Evolutionary conservation across 2,797 vertebrate genomes (phyloP).

Genomic region (Benthosema pterotum): DNA sequence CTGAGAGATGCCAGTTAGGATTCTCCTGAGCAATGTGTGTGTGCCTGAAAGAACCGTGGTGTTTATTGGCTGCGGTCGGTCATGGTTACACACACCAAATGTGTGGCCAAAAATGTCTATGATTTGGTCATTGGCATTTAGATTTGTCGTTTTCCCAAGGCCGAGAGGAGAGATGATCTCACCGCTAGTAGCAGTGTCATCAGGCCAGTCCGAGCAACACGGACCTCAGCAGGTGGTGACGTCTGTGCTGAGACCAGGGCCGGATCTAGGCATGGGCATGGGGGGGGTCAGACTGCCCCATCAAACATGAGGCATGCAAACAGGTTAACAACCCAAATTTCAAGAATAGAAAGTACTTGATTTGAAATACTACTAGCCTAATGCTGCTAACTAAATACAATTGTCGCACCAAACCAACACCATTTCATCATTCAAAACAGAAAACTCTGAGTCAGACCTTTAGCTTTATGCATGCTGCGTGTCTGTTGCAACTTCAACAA

Average conservation of each 20-base stretch:
- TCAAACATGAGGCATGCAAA: no score
- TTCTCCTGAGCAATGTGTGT: slow-evolving; percentile 3
- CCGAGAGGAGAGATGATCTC: slow-evolving; percentile 24
- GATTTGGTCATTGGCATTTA: slow-evolving; percentile 28
- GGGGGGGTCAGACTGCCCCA: no score
- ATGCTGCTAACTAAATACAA: no score
- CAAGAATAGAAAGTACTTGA: no score
- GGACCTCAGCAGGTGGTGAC: slow-evolving; percentile 4
- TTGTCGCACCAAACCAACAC: no score
- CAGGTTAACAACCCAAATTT: no score
- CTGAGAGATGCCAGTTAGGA: not conserved
- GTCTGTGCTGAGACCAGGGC: not conserved
- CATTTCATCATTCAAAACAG: no score
- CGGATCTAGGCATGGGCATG: no score
- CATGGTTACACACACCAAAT: slow-evolving; percentile 15
- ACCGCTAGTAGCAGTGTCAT: slow-evolving; percentile 22
- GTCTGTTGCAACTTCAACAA: no score
- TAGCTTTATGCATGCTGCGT: no score
- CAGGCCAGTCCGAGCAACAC: not conserved
- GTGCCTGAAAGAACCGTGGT: slow-evolving; percentile 24
- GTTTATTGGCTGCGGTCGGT: slow-evolving; percentile 37
- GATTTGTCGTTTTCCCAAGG: slow-evolving; percentile 23
- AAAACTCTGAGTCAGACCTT: no score
- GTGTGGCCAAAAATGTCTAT: slow-evolving; percentile 16
- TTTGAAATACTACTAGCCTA: no score